Conservation (phyloP, 2,888 invertebrate species). For the Acholoe squamosa region DNA sequence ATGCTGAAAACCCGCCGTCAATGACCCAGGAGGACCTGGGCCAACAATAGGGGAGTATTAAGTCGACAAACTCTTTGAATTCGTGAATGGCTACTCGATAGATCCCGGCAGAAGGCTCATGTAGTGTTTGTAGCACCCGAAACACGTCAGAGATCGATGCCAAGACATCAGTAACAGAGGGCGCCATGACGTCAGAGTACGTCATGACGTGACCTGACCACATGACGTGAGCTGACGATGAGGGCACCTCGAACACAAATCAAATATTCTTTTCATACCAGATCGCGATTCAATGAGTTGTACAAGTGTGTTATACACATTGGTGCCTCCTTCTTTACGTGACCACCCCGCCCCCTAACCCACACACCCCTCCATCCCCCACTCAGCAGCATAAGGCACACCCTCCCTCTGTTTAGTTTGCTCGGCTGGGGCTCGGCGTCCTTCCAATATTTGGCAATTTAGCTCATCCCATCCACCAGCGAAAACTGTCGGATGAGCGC, state of each 20-base stretch:
- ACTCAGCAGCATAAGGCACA: neutral
- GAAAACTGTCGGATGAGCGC: neutral
- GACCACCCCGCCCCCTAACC: neutral
- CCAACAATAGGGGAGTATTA: too few relatives aligned
- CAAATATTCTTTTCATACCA: constrained; percentile 5
- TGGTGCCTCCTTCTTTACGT: neutral
- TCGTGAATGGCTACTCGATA: too few relatives aligned
- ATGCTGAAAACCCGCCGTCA: too few relatives aligned
- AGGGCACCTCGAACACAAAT: neutral
- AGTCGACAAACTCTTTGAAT: too few relatives aligned
- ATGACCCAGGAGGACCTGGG: too few relatives aligned
- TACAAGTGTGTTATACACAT: constrained; percentile 27
- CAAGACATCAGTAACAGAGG: neutral
- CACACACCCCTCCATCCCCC: neutral
- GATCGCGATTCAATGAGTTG: neutral
- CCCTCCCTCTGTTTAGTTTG: neutral
- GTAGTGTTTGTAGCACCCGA: too few relatives aligned
- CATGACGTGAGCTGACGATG: neutral
- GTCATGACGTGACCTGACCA: neutral
- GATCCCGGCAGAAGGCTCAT: too few relatives aligned
- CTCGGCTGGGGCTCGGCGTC: constrained; percentile 20
- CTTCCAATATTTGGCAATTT: constrained; percentile 47
- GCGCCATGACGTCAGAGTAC: neutral
- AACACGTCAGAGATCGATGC: too few relatives aligned
- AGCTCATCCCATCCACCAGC: constrained; percentile 26